These are phyloP conservation scores for Andinoacara biseriatus DNA, from an alignment of 2,113 vertebrate species.

Conservation along the genomic window DNA sequence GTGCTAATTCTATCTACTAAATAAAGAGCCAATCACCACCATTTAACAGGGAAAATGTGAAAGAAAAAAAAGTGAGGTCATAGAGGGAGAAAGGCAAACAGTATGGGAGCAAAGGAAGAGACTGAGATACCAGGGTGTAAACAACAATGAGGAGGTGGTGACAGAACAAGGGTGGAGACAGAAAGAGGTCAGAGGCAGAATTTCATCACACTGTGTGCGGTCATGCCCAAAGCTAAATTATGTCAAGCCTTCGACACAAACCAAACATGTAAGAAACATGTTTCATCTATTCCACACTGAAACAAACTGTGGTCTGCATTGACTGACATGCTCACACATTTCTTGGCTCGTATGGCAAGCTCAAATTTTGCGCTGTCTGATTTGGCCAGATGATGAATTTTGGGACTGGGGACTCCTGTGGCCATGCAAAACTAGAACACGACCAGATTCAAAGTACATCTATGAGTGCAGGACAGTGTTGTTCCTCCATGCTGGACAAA, in stretches of 20 bases:
- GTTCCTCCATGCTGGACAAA: not conserved
- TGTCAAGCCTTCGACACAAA: not conserved
- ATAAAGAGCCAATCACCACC: not conserved
- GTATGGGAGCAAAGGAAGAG: constrained; percentile 3
- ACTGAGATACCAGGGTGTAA: not conserved
- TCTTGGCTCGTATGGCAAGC: not conserved
- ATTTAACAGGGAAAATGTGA: too few species aligned
- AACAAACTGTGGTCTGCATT: not conserved
- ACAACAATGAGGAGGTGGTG: constrained; percentile 2
- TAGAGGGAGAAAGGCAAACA: not conserved
- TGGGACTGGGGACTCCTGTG: not conserved
- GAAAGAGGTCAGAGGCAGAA: constrained; percentile 19
- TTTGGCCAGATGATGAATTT: not conserved
- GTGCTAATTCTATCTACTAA: not conserved
- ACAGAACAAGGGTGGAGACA: not conserved
- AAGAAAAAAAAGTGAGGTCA: not conserved
- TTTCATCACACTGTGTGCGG: not conserved
- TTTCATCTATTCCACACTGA: not conserved
- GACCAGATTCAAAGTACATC: not conserved
- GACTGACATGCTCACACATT: not conserved
- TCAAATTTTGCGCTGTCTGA: not conserved
- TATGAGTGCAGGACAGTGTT: not conserved
- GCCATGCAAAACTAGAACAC: not conserved
- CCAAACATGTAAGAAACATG: not conserved
- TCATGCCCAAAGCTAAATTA: not conserved